Percentiles rank a stretch among this genome's conserved stretches.
These are phyloP conservation scores for Meiosimyza decipiens DNA, from an alignment of 2,888 invertebrate species.

Conservation along the genomic window DNA sequence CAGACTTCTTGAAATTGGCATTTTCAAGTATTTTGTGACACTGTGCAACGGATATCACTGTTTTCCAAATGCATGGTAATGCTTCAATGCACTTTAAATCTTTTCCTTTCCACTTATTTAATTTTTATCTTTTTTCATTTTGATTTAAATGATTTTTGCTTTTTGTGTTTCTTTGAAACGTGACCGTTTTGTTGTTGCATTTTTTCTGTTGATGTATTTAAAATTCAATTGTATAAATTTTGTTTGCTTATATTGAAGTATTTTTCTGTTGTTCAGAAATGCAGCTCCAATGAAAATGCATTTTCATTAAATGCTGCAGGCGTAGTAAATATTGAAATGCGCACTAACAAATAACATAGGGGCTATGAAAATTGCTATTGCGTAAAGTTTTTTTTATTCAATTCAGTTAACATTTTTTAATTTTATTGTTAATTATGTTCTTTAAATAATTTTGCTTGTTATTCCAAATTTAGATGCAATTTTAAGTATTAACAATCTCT, in stretches of 20 bases:
- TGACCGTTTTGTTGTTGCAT: conserved; percentile 2
- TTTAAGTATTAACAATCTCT: too few relatives aligned
- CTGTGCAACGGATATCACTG: too few relatives aligned
- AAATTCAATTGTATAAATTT: conserved; percentile 29
- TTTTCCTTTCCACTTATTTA: neutral
- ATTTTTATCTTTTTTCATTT: conserved; percentile 1
- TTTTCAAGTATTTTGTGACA: too few relatives aligned
- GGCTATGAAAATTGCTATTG: too few relatives aligned
- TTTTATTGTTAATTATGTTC: too few relatives aligned
- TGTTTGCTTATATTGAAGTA: neutral
- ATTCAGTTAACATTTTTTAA: too few relatives aligned
- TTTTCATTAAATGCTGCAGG: conserved; percentile 7
- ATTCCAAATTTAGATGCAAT: too few relatives aligned
- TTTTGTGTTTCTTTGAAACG: conserved; percentile 5
- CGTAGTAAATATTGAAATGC: neutral
- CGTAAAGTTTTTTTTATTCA: too few relatives aligned
- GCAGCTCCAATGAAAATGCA: neutral
- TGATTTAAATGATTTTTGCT: conserved; percentile 5
- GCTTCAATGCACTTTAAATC: neutral
- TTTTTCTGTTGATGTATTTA: neutral
- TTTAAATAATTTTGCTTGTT: too few relatives aligned
- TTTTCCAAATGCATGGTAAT: neutral
- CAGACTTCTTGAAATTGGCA: too few relatives aligned
- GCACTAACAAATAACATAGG: too few relatives aligned
- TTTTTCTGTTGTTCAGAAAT: neutral